phyloP scores from a whole-genome alignment of 2,797 vertebrate genomes.

The Triplophysa bombifrons region DNA sequence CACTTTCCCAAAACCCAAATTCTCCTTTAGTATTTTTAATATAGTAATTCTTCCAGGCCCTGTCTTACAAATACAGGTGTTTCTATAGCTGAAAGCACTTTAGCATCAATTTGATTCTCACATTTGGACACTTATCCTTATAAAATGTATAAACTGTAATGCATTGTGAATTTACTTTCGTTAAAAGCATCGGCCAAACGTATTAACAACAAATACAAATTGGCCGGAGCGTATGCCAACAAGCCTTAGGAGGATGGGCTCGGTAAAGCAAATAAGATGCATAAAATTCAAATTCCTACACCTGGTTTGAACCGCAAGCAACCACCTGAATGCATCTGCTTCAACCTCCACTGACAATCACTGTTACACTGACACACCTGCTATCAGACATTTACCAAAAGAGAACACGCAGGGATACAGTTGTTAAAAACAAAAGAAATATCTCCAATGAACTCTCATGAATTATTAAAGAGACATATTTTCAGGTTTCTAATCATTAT shows the following conservation, averaged over 20 bases:
- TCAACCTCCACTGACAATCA: conserved; percentile 31
- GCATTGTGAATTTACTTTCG: neutral
- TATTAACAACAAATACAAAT: conserved; percentile 1
- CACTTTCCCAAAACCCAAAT: too few relatives aligned
- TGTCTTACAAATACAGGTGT: too few relatives aligned
- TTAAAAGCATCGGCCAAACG: neutral
- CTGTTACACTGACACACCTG: conserved; percentile 35
- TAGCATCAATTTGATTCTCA: neutral
- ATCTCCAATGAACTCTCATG: neutral
- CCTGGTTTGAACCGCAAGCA: conserved; percentile 52
- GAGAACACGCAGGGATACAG: neutral
- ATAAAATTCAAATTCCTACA: conserved; percentile 64
- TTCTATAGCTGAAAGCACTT: neutral
- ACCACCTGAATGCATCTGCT: conserved; percentile 56
- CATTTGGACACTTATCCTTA: neutral
- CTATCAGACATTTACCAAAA: neutral
- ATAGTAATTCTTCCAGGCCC: too few relatives aligned
- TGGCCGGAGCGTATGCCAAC: neutral
- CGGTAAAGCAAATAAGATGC: conserved; percentile 49
- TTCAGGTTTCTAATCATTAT: neutral
- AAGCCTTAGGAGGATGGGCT: conserved; percentile 38
- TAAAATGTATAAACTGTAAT: neutral
- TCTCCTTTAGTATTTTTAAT: too few relatives aligned
- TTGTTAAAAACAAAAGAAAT: too few relatives aligned
- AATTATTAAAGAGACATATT: neutral